Base-by-base conservation (phyloP, 2,113 vertebrate species). In the Steatornis caripensis region DNA sequence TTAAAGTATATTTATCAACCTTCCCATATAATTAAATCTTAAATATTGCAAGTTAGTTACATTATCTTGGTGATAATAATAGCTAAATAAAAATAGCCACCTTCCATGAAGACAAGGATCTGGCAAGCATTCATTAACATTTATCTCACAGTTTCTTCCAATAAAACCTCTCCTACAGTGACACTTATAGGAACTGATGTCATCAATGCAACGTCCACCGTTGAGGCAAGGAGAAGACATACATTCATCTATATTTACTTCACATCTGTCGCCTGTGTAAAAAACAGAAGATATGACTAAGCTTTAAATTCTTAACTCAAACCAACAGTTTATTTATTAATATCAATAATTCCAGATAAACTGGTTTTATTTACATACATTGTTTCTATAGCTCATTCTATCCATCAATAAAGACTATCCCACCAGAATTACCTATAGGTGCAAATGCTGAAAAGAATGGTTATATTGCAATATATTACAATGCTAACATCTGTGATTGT, bases 71-170 rank as follows among this genome's bases (percentile, higher is more conserved):
- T 93, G 21, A 91, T 93, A 92, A 81, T 89, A 97, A 90, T 69
- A 94, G 70, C 96, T 95, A 91, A 96, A 94, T 79, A 95, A 97
- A 95, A 97, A 96, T 84, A 97, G 43, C 27, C 27, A 98, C 98
- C 98, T 99, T 98, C 98, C 98, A 82, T 98, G 98, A 95, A 98
- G 97, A 98, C 98, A 99, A 90, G 98, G 98, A 71, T 96, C 97
- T 94, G 98, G 98, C 93, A 96, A 78, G 94, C 98, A 99, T 93
- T 99, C 98, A 64, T 98, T 97, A 97, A 96, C 92, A 96, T 99
- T 98, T 89, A 68, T 97, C 93, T 98, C 98, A 34, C 98, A 99
- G 95, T 96, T 95, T 79, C 84, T 94, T 83, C 98, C 98, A 2
- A 74, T 94, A 96, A 99, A 98, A 60, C 98, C 98, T 77, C 90